Evolutionary conservation across 2,113 vertebrate genomes (phyloP), one percentile per base, ranked within the genome.

Genomic region (Ahaetulla prasina): DNA sequence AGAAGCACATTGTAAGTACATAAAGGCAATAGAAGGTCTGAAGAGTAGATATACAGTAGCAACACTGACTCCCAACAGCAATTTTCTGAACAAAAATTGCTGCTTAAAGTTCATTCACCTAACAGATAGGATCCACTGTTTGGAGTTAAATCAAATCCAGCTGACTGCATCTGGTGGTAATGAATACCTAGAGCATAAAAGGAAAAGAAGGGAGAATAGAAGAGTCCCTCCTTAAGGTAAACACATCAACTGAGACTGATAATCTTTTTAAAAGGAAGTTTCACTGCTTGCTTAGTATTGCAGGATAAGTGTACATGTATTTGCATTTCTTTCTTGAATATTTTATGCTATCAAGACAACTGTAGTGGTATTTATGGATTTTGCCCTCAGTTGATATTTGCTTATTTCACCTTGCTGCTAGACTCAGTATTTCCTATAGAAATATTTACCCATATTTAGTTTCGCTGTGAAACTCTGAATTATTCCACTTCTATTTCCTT

Each of bases 251-350:
- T 91, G 87, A 94, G 35, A 91, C 68, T 88, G 91, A 95, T 94
- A 88, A 85, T 91, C 89, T 35, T 92, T 54, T 91, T 30, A 50
- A 96, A 94, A 94, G 93, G 91, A 96, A 88, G 88, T 95, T 96
- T 93, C 94, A 96, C 94, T 0, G 93, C 96, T 96, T 95, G 92
- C 94, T 94, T 95, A 89, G 55, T 93, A 93, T 92, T 92, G 74
- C 23, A 27, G 39, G 89, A 91, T 53, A 8, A 2, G 0, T 0
- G 49, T 45, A 55, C 35, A 91, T 18, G 23, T 90, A 27, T 60
- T 68, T 95, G 89, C 2, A 52, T 20, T 52, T 85, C 43, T 87
- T 49, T 3, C 0, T 9, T 89, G 4, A 0, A 25, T 94, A 80
- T 53, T 8, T 84, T 89, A 89, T 85, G 88, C 60, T 92, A 92